phyloP scores from a whole-genome alignment of 2,888 invertebrate species.

The Epistrophe grossulariae region DNA sequence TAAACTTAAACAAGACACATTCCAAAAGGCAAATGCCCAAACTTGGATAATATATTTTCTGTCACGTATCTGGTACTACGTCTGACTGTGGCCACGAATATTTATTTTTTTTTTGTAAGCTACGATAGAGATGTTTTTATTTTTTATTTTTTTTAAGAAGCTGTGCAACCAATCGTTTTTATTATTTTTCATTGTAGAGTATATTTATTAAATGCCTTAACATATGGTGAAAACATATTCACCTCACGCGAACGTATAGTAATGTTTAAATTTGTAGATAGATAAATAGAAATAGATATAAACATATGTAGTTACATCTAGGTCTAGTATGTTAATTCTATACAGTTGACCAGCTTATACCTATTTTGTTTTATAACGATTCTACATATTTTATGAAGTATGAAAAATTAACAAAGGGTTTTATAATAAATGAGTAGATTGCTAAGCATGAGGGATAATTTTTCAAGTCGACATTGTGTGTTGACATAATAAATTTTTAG shows the following conservation, averaged over 20 bases:
- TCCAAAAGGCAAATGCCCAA: slow-evolving; percentile 43
- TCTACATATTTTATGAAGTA: too few relatives aligned
- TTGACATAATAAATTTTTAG: too few relatives aligned
- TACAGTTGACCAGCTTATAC: too few relatives aligned
- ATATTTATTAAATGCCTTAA: slow-evolving; percentile 25
- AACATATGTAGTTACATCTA: too few relatives aligned
- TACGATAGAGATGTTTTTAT: slow-evolving; percentile 13
- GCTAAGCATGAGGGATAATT: too few relatives aligned
- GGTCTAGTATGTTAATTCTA: too few relatives aligned
- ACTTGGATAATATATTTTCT: slow-evolving; percentile 37
- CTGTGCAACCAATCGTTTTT: slow-evolving; percentile 41
- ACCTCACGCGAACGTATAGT: slow-evolving; percentile 36
- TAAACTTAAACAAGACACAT: slow-evolving; percentile 16
- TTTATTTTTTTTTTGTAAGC: slow-evolving; percentile 18
- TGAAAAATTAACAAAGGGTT: too few relatives aligned
- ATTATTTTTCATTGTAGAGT: slow-evolving; percentile 31
- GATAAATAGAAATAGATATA: too few relatives aligned
- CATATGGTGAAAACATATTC: slow-evolving; percentile 49
- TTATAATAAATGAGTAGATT: too few relatives aligned
- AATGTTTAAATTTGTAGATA: neutral
- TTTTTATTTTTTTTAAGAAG: slow-evolving; percentile 27
- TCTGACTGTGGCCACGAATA: slow-evolving; percentile 14
- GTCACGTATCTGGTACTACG: slow-evolving; percentile 19
- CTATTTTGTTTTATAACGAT: too few relatives aligned
- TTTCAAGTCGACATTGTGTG: too few relatives aligned